A percentile compares a stretch with the other conserved stretches of the same genome.
These are phyloP conservation scores for Aphaenogaster ashmeadi DNA, from an alignment of 1,140 invertebrate genomes.

Conservation along the genomic window DNA sequence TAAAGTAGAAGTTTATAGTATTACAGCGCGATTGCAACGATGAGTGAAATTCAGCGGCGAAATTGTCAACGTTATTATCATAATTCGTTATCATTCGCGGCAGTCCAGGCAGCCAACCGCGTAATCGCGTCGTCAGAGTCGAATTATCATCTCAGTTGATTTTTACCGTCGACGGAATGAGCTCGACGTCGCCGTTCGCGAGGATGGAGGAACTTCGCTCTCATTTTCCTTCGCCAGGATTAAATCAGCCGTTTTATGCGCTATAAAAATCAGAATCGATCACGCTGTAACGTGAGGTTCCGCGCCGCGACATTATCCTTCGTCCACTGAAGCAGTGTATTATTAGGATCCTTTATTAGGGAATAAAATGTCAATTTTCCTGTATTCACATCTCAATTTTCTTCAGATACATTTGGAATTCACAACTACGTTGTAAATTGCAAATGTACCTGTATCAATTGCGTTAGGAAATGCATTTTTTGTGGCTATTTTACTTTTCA, in stretches of 20 bases:
- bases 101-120: background rate
- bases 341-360: background rate
- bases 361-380: conserved; percentile 45
- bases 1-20: background rate
- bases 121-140: conserved; percentile 33
- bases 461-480: background rate
- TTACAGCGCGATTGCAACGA: background rate
- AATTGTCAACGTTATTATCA: conserved; percentile 47
- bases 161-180: conserved; percentile 39
- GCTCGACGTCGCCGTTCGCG: background rate
- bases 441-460: background rate
- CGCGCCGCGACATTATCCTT: background rate
- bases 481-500: background rate
- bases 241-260: conserved; percentile 47
- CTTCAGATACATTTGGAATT: no score
- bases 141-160: conserved; percentile 49
- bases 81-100: conserved; percentile 48
- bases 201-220: background rate
- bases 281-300: background rate
- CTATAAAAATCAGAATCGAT: conserved; percentile 30
- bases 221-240: background rate
- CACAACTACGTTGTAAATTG: conserved; percentile 12
- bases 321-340: conserved; percentile 4
- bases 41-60: conserved; percentile 26
- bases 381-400: background rate